Base-by-base conservation (phyloP, 2,113 vertebrate species). In the Anser brachyrhynchus region DNA sequence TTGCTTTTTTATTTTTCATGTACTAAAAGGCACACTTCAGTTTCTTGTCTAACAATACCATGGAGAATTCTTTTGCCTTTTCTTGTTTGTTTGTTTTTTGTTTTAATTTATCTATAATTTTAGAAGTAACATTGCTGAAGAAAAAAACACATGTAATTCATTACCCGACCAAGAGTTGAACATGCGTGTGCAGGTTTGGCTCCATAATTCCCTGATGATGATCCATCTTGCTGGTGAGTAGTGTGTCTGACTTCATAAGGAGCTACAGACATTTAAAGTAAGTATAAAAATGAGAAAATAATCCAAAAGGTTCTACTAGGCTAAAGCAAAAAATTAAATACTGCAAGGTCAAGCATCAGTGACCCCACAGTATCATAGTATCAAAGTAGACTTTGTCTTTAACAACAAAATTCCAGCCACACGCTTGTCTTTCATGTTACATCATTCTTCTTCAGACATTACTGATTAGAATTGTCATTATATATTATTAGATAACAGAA, bases 121-220 rank as follows among this genome's bases (percentile, higher is more conserved):
- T 69, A 44, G 69, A 76, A 69, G 43, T 13, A 82, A 6, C 10
- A 62, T 13, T 65, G 57, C 35, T 43, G 20, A 33, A 43, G n/a
- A 55, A 86, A 92, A 80, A 75, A 39, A 52, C 37, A 49, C 4
- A 76, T 9, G 23, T 11, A 67, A 61, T 72, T 80, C 76, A 89
- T 98, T 98, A 99, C 99, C 98, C 95, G 98, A 95, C 96, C 96
- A 92, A 98, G 94, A 79, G 98, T 91, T 51, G 98, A 97, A 91
- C 97, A 98, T 46, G 98, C 93, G 26, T 97, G 92, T 29, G 95
- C 58, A 66, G 98, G 90, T 95, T 98, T 98, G 95, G 96, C 51
- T 79, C 97, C 97, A n/a, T 98, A 98, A 93, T 95, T 98, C 87
- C 98, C 97, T 55, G 98, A 97, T 7, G 98, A 98, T 52, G 97